Base-by-base conservation (phyloP, 2,888 invertebrate genomes). In the Caenorhabditis sp. region DNA sequence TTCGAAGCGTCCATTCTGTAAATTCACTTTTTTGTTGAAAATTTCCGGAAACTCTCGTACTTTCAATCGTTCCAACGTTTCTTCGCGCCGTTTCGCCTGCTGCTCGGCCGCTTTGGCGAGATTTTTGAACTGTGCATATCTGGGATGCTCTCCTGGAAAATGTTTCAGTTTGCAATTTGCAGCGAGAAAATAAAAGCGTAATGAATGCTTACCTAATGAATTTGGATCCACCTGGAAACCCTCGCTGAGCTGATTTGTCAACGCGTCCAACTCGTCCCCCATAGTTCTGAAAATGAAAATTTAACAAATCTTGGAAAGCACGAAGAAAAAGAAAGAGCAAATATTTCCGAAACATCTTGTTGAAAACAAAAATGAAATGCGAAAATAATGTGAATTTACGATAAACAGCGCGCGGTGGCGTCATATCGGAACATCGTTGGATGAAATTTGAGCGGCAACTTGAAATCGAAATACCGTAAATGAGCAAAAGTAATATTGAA, bases 31-130 rank as follows among this genome's bases (percentile, higher is more conserved):
- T n/a, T 27, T 35, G 20, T 45, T 17, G 11, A 48, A 24, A 24
- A 24, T 24, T 50, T 27, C 2, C 2, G 13, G 2, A 11, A 26
- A 41, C n/a, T 39, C 26, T 15, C 17, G 7, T 15, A 45, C 30
- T 20, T 56, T 62, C 35, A 68, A 63, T 35, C 81, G 26, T 27
- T 83, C 78, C 26, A 87, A 37, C 7, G 78, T 65, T n/a, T 85
- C 85, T 24, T 66, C 46, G 17, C 88, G 71, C 5, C 88, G 79
- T 17, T 70, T 46, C 20, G 84, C 82, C 70, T 88, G 87, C 15
- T 77, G 77, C 41, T 81, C 82, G 7, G 80, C 83, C 4, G 79
- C 73, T 50, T 77, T 80, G 9, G 59, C 43, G 9, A 61, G 39
- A 63, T 82, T 81, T 52, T 85, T 85, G 72, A 65, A 84, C 26